These are phyloP conservation scores for Proterorhinus semilunaris DNA, from an alignment of 2,113 vertebrate genomes.

Conservation along the genomic window DNA sequence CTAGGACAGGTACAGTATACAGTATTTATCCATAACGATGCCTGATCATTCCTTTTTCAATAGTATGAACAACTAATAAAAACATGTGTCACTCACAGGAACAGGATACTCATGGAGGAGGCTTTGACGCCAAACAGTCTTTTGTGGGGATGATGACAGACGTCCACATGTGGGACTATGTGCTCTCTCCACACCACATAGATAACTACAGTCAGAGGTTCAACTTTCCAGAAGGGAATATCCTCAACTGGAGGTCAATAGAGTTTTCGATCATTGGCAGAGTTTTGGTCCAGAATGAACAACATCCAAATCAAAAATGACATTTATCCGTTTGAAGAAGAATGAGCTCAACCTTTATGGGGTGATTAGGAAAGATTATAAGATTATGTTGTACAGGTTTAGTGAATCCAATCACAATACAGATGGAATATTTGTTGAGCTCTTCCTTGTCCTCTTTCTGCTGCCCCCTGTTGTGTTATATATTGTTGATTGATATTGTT, in stretches of 20 bases:
- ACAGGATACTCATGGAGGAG: constrained; percentile 15
- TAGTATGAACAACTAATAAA: neutral
- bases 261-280: neutral
- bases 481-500: no score
- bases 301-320: neutral
- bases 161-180: constrained; percentile 21
- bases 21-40: neutral
- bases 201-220: neutral
- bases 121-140: neutral
- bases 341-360: no score
- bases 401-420: no score
- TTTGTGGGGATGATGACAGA: constrained; percentile 24
- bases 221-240: constrained; percentile 2
- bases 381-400: no score
- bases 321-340: no score
- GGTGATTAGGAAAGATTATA: no score
- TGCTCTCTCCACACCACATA: constrained; percentile 10
- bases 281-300: neutral
- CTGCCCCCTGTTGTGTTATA: no score
- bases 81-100: constrained; percentile 2
- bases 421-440: no score
- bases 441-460: no score
- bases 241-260: constrained; percentile 17
- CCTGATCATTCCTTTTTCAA: neutral
- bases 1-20: constrained; percentile 49